Base-by-base conservation (phyloP, 1,140 invertebrate genomes). In the Mercenaria mercenaria region DNA sequence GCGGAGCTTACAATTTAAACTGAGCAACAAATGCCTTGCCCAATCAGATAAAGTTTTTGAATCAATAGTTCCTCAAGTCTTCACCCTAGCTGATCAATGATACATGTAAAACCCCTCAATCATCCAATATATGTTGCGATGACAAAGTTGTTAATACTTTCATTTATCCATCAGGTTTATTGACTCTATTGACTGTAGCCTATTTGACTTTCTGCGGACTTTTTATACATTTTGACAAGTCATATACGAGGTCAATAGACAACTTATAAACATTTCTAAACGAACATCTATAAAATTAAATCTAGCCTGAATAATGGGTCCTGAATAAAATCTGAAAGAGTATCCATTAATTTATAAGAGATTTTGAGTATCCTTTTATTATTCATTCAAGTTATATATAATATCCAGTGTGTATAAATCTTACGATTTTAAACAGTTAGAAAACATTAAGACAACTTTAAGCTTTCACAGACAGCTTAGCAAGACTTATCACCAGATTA, bases 151-250 rank as follows among this genome's bases (percentile, higher is more conserved):
- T 52, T 79, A 79, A 56, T 56, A 79, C 47, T 32, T 52, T 47
- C 26, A 79, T 59, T 8, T 52, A 79, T 56, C 37, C 29, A 34
- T 79, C 37, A 52, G 23, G 23, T 18, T 37, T 52, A 76, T 76
- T 76, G 47, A 52, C 20, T 52, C 26, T 79, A 79, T 79, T 79
- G 76, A 56, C 56, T 79, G 23, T 2, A 52, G 0, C 32, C 18
- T 79, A 77, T 79, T 79, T 79, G 32, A 79, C 29, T 79, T 79
- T 79, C 74, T 6, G n/a, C 29, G 37, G 34, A 72, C 37, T 72
- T 72, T 72, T 39, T 41, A 72, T 29, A 72, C 34, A 39, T 39
- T 47, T 39, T 72, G 67, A 39, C 67, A 72, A 18, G 29, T 72
- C 13, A 72, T 6, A 29, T 64, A n/a, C 10, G 26, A 64, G 10